A percentile compares a stretch with the other conserved stretches of the same genome.
Conservation (phyloP, 2,113 vertebrate species). For the Silurus asotus region DNA sequence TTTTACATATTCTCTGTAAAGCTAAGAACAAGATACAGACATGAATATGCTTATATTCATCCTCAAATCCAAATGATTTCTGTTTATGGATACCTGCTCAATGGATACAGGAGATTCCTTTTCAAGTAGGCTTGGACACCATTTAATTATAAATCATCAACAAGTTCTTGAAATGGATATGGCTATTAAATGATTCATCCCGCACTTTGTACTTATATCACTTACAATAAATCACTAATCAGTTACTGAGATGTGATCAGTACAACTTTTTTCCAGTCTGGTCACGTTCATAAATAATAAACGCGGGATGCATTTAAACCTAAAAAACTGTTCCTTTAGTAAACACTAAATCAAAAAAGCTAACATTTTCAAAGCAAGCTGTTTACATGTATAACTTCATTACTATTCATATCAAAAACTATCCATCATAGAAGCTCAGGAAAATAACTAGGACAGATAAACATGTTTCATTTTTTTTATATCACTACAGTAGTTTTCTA, state of each 20-base stretch:
- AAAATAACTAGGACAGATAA: not conserved
- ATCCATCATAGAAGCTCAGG: not conserved
- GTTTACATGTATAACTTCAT: not conserved
- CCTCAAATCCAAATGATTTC: constrained; percentile 1
- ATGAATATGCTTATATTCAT: not conserved
- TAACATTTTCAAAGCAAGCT: not conserved
- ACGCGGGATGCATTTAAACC: not conserved
- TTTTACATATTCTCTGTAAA: constrained; percentile 26
- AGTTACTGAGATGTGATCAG: constrained; percentile 4
- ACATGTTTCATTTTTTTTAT: not conserved
- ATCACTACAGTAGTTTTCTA: not conserved
- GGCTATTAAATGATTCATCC: constrained; percentile 15
- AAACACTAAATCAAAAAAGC: not conserved
- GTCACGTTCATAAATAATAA: constrained; percentile 9
- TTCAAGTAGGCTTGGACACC: not conserved
- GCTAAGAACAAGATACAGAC: not conserved
- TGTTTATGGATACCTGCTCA: constrained; percentile 17
- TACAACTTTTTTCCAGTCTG: constrained; percentile 3
- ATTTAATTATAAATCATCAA: constrained; percentile 25
- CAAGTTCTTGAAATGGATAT: constrained; percentile 9
- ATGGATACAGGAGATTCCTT: constrained; percentile 1
- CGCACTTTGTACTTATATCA: constrained; percentile 2
- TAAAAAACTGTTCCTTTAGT: not conserved
- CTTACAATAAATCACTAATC: constrained; percentile 19
- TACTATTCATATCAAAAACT: not conserved